These are phyloP conservation scores for Chamaetylas fuelleborni DNA, from an alignment of 2,113 vertebrate species.

Conservation along the genomic window DNA sequence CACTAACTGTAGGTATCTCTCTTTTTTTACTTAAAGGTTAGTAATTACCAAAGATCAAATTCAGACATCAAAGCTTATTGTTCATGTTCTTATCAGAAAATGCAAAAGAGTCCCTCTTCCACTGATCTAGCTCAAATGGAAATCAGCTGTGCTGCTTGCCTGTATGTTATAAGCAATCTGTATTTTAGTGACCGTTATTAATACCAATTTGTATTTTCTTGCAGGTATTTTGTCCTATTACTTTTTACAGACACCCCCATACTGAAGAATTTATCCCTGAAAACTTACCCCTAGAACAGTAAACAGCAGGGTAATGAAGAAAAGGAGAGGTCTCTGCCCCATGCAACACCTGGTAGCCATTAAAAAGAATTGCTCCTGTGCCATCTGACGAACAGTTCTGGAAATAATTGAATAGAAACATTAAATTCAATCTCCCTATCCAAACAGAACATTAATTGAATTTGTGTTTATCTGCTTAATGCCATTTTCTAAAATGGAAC, in stretches of 20 bases:
- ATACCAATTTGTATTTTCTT: background rate
- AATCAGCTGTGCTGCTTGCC: background rate
- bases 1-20: background rate
- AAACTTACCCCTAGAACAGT: conserved; percentile 92
- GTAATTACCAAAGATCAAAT: background rate
- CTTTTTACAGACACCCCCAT: background rate
- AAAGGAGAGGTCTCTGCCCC: conserved; percentile 96
- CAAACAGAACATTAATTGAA: background rate
- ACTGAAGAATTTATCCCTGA: background rate
- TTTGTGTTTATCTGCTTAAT: background rate
- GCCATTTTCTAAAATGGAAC: background rate
- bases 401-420: conserved; percentile 18
- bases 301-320: conserved; percentile 98
- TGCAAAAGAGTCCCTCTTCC: background rate
- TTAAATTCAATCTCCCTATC: background rate
- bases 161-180: background rate
- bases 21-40: background rate
- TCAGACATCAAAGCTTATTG: background rate
- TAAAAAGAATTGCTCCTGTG: conserved; percentile 98
- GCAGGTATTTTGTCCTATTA: background rate
- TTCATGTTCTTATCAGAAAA: background rate
- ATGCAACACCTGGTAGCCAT: conserved; percentile 99
- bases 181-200: background rate
- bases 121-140: background rate
- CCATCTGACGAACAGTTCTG: conserved; percentile 97